A percentile compares a stretch with the other conserved stretches of the same genome.
Evolutionary conservation across 1,140 invertebrate genomes (phyloP).

Genomic region (Cydia fagiglandana): DNA sequence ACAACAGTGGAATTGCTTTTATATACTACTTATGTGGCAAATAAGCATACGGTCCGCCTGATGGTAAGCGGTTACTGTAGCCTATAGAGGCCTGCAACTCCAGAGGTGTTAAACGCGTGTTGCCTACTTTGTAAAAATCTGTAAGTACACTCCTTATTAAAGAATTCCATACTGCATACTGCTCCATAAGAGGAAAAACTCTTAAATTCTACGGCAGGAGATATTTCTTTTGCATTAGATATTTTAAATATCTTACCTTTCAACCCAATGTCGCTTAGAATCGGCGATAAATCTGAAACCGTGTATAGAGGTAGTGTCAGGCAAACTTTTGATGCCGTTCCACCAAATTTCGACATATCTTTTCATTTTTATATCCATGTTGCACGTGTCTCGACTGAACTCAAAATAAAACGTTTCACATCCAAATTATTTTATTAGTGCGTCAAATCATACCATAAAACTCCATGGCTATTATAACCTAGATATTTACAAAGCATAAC

Average conservation of each 20-base stretch:
- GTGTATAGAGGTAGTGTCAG: slow-evolving; percentile 77
- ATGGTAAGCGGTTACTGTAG: too few species aligned
- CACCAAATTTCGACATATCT: slow-evolving; percentile 69
- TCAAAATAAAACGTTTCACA: not conserved
- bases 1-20: too few species aligned
- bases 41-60: too few species aligned
- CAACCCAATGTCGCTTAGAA: slow-evolving; percentile 76
- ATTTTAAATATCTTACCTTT: slow-evolving; percentile 62
- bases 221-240: not conserved
- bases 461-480: not conserved
- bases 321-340: slow-evolving; percentile 68
- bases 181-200: too few species aligned
- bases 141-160: too few species aligned
- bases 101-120: too few species aligned
- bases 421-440: slow-evolving; percentile 4
- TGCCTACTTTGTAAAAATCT: too few species aligned
- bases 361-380: slow-evolving; percentile 40
- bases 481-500: not conserved
- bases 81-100: too few species aligned
- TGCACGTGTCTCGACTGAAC: not conserved
- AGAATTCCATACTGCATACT: too few species aligned
- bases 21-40: too few species aligned
- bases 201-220: too few species aligned
- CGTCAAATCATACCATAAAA: not conserved
- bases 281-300: slow-evolving; percentile 80